phyloP scores from a whole-genome alignment of 2,113 vertebrate species.

The human region GRCh38 chr11:116584001-116584500 shows the following conservation, averaged over 20 bases:
- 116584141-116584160: constrained; percentile 12
- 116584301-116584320: neutral
- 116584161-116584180: neutral
- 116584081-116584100: constrained; percentile 82
- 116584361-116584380: neutral
- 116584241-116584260: neutral
- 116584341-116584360: neutral
- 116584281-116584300: neutral
- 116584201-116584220: neutral
- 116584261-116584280: neutral
- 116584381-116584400: neutral
- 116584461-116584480: neutral
- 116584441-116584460: neutral
- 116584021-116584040: constrained; percentile 82
- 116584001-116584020: constrained; percentile 84
- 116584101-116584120: constrained; percentile 78
- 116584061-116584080: constrained; percentile 87
- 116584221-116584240: neutral
- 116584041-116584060: constrained; percentile 84
- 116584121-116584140: constrained; percentile 76
- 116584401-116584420: neutral
- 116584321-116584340: neutral
- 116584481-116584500: neutral
- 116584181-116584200: neutral
- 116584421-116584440: neutral